Percentiles rank a stretch among this genome's conserved stretches.
Conservation (phyloP, 2,888 invertebrate species). For the Hermodice carunculata region DNA sequence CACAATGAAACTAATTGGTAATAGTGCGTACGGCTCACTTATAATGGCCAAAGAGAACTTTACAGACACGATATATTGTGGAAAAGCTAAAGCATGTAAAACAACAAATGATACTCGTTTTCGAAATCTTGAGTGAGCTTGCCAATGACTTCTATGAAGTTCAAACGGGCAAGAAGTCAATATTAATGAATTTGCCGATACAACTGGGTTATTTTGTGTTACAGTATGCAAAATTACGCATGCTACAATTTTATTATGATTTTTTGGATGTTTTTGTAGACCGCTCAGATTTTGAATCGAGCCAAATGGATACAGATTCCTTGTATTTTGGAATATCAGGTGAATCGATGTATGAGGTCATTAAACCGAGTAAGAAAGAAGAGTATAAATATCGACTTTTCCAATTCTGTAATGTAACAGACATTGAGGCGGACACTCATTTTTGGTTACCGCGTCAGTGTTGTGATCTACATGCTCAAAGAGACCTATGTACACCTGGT, state of each 20-base stretch:
- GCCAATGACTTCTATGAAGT: slow-evolving; percentile 9
- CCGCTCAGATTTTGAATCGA: background rate
- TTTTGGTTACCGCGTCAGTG: slow-evolving; percentile 3
- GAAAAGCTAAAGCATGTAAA: background rate
- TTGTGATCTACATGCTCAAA: slow-evolving; percentile 1
- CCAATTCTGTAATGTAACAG: background rate
- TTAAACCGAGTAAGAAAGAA: background rate
- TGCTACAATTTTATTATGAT: slow-evolving; percentile 21
- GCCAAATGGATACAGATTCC: slow-evolving; percentile 16
- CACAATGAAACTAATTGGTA: slow-evolving; percentile 19
- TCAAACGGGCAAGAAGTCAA: background rate
- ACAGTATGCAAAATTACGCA: slow-evolving; percentile 15
- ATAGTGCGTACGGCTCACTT: slow-evolving; percentile 9
- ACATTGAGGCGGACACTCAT: background rate
- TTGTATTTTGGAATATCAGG: background rate
- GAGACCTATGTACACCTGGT: slow-evolving; percentile 14
- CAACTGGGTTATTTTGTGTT: slow-evolving; percentile 21
- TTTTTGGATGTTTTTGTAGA: slow-evolving; percentile 2
- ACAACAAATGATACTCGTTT: background rate
- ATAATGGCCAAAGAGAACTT: slow-evolving; percentile 14
- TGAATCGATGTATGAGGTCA: background rate
- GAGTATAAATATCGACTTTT: background rate
- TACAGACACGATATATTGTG: background rate
- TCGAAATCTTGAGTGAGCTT: background rate
- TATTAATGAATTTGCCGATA: slow-evolving; percentile 7